phyloP scores from a whole-genome alignment of 2,113 vertebrate genomes.

The Emydura subglobosa region DNA sequence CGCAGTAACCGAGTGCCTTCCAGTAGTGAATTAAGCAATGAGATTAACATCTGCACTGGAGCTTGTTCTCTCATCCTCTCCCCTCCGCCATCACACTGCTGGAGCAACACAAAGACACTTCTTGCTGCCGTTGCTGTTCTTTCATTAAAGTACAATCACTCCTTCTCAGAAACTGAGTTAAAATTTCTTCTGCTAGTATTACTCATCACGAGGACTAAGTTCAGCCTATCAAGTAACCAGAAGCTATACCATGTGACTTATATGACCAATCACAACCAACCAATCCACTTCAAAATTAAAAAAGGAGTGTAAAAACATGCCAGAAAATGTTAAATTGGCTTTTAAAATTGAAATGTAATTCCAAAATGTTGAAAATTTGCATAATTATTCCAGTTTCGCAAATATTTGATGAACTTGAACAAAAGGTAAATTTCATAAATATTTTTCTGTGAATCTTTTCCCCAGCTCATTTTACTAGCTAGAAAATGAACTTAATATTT shows the following conservation, averaged over 20 bases:
- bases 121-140: not conserved
- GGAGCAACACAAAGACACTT: not conserved
- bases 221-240: not conserved
- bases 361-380: constrained; percentile 4
- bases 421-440: constrained; percentile 6
- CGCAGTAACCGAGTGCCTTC: not conserved
- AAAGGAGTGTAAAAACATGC: not conserved
- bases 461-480: not conserved
- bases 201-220: not conserved
- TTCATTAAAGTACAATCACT: not conserved
- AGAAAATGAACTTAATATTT: constrained; percentile 26
- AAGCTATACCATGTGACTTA: not conserved
- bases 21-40: not conserved
- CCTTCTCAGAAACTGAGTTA: not conserved
- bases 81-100: accelerated
- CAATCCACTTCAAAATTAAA: not conserved
- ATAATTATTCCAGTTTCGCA: not conserved
- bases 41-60: not conserved
- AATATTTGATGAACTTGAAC: not conserved
- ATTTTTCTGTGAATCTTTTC: constrained; percentile 12
- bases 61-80: not conserved
- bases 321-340: not conserved
- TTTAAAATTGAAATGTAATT: not conserved
- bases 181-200: not conserved
- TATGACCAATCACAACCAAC: not conserved